Evolutionary conservation across 2,113 vertebrate genomes (phyloP).

Genomic region (Haplotaxodon microlepis): DNA sequence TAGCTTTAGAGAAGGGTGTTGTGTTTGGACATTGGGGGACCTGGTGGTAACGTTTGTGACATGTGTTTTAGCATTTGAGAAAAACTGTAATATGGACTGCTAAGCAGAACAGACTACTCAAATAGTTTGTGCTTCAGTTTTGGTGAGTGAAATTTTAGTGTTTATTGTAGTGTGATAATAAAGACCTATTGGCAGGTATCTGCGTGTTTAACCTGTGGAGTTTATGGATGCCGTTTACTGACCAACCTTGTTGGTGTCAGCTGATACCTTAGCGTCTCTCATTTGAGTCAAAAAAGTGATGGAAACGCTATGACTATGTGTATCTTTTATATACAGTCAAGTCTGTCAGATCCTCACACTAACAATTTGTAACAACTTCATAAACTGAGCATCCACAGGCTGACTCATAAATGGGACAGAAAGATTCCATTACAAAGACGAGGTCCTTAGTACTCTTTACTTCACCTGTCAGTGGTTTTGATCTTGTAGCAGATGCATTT

Average conservation of each 20-base stretch:
- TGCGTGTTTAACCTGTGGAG: background rate
- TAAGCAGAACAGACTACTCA: background rate
- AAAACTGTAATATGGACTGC: background rate
- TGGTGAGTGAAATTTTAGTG: background rate
- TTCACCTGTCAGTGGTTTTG: background rate
- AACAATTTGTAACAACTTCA: background rate
- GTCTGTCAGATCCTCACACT: background rate
- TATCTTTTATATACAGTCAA: background rate
- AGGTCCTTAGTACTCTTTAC: background rate
- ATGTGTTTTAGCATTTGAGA: no score
- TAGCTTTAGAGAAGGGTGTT: no score
- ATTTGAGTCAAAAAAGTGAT: background rate
- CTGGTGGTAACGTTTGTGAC: no score
- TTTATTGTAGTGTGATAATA: background rate
- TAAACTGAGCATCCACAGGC: background rate
- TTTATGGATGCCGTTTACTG: background rate
- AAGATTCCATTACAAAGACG: background rate
- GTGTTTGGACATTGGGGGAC: no score
- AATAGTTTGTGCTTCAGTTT: background rate
- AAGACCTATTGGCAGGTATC: background rate
- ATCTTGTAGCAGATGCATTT: background rate
- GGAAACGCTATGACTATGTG: background rate
- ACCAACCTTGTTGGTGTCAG: background rate
- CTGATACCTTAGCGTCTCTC: background rate
- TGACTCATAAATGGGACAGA: background rate